These are phyloP conservation scores for Labeo rohita DNA, from an alignment of 2,113 vertebrate species.

Conservation along the genomic window DNA sequence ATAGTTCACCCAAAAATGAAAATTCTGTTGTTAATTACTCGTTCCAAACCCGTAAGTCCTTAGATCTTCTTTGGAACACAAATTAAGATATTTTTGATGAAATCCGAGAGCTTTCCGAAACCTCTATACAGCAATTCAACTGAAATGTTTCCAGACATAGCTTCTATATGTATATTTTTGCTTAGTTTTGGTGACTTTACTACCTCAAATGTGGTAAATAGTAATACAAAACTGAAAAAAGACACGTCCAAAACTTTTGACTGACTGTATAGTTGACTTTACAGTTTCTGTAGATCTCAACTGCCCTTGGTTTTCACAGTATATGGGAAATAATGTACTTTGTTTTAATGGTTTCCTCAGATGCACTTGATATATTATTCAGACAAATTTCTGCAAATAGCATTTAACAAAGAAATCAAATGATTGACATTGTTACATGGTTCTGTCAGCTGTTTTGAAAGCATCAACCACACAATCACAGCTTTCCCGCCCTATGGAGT, in stretches of 20 bases:
- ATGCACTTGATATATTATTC: background rate
- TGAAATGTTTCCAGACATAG: too few species aligned
- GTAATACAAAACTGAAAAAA: background rate
- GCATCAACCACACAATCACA: background rate
- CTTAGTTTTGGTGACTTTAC: background rate
- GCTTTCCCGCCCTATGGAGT: background rate
- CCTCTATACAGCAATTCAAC: too few species aligned
- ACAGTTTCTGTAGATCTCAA: background rate
- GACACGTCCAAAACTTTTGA: slow-evolving; percentile 1
- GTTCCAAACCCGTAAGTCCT: too few species aligned
- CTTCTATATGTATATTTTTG: background rate
- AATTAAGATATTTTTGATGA: too few species aligned
- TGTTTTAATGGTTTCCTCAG: background rate
- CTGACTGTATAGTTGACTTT: background rate
- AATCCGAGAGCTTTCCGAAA: too few species aligned
- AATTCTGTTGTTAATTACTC: too few species aligned
- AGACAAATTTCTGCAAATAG: background rate
- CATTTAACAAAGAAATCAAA: background rate
- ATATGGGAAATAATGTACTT: background rate
- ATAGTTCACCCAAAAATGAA: too few species aligned
- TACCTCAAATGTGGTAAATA: background rate
- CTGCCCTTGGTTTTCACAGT: background rate
- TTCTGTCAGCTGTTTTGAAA: background rate
- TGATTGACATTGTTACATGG: background rate
- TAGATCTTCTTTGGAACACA: too few species aligned